Evolutionary conservation across 2,113 vertebrate genomes (phyloP), one percentile per base, ranked within the genome.

Genomic region (Tylochromis polylepis): DNA sequence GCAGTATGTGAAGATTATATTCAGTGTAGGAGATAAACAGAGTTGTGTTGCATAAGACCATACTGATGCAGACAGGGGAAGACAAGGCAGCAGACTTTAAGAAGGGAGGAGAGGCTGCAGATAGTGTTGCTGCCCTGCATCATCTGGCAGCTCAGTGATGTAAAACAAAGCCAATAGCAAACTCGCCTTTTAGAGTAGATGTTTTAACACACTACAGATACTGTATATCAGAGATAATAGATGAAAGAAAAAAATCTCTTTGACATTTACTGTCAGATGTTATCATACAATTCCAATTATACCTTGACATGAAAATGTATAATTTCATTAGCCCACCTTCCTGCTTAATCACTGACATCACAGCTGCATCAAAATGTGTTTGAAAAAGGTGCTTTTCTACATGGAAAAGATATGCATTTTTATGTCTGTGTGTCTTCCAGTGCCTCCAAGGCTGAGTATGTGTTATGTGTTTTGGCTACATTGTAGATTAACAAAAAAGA

Each of bases 111-210:
- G 65, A 70, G 16, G 67, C 85, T 46, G 75, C 83, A 83, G 82
- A 87, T 67, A 60, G 75, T 79, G 72, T 81, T 34, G 38, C 51
- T 62, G 81, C n/a, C 83, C 58, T 1, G 36, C 82, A 27, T 91
- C 87, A 87, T 89, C 88, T 87, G 79, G 86, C 75, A 70, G 75
- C 72, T 87, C 83, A 83, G 29, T 80, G 57, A 89, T 70, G 82
- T 62, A 87, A 91, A 92, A 88, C 80, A 1, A 84, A 85, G 7
- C 70, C 89, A 78, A 89, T 85, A 86, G 59, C 82, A 81, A 78
- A 85, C 24, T 31, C 5, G 7, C 22, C 24, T 85, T 84, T 78
- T 83, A 57, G 58, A 57, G 22, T 58, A 16, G 34, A 85, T 75
- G 12, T 56, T 77, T 81, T 81, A 91, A 65, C 59, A 79, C 83